phyloP scores from a whole-genome alignment of 2,113 vertebrate genomes.

The Grammomys surdaster region DNA sequence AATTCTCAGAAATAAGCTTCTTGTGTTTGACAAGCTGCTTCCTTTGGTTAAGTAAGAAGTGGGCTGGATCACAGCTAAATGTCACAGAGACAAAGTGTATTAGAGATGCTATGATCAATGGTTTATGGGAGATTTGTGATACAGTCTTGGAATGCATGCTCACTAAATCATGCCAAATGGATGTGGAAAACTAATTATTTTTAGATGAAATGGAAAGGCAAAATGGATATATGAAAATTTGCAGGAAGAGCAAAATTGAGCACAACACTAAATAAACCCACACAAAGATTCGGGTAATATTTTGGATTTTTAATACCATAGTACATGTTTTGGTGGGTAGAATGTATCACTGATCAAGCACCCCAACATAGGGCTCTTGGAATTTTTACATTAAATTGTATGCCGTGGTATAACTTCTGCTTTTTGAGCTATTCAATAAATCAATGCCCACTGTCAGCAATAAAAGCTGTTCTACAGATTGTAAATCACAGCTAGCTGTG shows the following conservation, averaged over 20 bases:
- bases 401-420: neutral
- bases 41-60: slow-evolving; percentile 53
- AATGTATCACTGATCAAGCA: neutral
- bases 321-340: neutral
- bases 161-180: slow-evolving; percentile 46
- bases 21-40: slow-evolving; percentile 21
- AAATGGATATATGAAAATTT: slow-evolving; percentile 48
- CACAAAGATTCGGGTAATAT: slow-evolving; percentile 36
- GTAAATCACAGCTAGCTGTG: neutral
- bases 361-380: neutral
- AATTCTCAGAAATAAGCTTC: slow-evolving; percentile 10
- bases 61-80: slow-evolving; percentile 23
- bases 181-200: slow-evolving; percentile 69
- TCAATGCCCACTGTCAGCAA: neutral
- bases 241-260: slow-evolving; percentile 31
- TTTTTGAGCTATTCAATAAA: slow-evolving; percentile 20
- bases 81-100: slow-evolving; percentile 51
- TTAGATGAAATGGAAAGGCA: slow-evolving; percentile 61
- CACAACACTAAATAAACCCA: neutral
- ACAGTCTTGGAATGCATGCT: slow-evolving; percentile 19
- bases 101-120: slow-evolving; percentile 37
- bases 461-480: neutral
- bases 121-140: neutral
- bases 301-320: slow-evolving; percentile 12
- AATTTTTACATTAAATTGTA: neutral